These are phyloP conservation scores for Philopedon plagiatum DNA, from an alignment of 2,888 invertebrate species.

Conservation along the genomic window DNA sequence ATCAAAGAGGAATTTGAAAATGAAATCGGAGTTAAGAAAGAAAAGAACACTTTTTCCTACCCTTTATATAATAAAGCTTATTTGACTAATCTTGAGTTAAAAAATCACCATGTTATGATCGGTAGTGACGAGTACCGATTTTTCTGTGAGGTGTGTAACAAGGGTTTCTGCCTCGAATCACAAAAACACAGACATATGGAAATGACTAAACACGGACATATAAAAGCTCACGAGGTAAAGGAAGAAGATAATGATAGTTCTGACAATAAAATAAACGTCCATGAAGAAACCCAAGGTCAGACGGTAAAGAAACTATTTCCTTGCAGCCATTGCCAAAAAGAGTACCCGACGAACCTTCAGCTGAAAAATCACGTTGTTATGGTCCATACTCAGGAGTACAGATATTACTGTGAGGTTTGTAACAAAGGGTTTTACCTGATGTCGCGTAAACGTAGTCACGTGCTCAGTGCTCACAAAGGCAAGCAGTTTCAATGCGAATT, in stretches of 20 bases:
- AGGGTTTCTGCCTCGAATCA: conserved; percentile 64
- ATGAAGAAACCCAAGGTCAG: not conserved
- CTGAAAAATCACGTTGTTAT: conserved; percentile 38
- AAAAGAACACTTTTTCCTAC: not conserved
- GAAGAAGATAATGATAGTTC: not conserved
- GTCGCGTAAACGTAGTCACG: conserved; percentile 9
- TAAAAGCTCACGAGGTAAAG: not conserved
- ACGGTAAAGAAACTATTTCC: not conserved
- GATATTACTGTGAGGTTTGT: conserved; percentile 69
- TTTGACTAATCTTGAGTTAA: not conserved
- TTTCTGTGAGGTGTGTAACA: conserved; percentile 69
- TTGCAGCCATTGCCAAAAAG: conserved; percentile 34
- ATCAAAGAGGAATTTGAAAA: too few species aligned
- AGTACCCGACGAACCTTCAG: conserved; percentile 6
- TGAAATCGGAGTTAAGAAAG: not conserved
- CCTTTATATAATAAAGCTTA: not conserved
- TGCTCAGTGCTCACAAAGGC: not conserved
- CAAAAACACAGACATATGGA: not conserved
- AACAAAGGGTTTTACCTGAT: conserved; percentile 65
- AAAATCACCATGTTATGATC: conserved; percentile 9
- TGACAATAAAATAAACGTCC: too few species aligned
- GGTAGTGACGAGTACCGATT: conserved; percentile 61
- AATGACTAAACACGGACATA: too few species aligned
- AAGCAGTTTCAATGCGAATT: conserved; percentile 7
- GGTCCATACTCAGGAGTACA: conserved; percentile 58